These are phyloP conservation scores for Drosophila peninsularis DNA, from an alignment of 2,888 invertebrate species.

Conservation along the genomic window DNA sequence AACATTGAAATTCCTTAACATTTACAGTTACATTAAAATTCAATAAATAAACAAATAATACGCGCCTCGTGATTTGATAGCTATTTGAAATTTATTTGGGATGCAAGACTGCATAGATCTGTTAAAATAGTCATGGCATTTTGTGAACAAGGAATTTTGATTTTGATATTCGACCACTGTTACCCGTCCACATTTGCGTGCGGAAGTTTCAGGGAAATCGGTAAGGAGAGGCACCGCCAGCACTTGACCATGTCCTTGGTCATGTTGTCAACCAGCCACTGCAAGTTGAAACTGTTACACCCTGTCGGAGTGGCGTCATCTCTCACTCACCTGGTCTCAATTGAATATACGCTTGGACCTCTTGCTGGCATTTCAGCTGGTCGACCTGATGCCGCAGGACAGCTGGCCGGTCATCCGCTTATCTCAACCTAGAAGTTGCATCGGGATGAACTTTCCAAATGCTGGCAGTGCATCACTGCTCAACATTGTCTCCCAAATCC, in stretches of 20 bases:
- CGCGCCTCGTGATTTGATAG: not conserved
- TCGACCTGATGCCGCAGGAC: not conserved
- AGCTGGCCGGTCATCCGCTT: not conserved
- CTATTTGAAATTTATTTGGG: not conserved
- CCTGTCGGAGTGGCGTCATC: not conserved
- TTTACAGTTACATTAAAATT: no score
- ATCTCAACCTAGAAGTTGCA: not conserved
- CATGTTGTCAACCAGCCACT: not conserved
- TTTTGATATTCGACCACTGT: slow-evolving; percentile 44
- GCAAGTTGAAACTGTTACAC: not conserved
- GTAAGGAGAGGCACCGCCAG: not conserved
- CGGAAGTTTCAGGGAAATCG: no score
- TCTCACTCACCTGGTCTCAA: not conserved
- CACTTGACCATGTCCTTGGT: not conserved
- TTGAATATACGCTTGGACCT: no score
- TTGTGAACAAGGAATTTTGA: slow-evolving; percentile 54
- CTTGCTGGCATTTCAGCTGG: no score
- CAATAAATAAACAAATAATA: not conserved
- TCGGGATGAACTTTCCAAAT: not conserved
- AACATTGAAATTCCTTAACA: no score
- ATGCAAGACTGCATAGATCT: not conserved
- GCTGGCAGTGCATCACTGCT: not conserved
- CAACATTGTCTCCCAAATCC: no score
- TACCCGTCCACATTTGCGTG: slow-evolving; percentile 12
- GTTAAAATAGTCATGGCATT: slow-evolving; percentile 31